A percentile compares a stretch with the other conserved stretches of the same genome.
These are phyloP conservation scores for Micronycteris hirsuta DNA, from an alignment of 2,113 vertebrate species.

Conservation along the genomic window DNA sequence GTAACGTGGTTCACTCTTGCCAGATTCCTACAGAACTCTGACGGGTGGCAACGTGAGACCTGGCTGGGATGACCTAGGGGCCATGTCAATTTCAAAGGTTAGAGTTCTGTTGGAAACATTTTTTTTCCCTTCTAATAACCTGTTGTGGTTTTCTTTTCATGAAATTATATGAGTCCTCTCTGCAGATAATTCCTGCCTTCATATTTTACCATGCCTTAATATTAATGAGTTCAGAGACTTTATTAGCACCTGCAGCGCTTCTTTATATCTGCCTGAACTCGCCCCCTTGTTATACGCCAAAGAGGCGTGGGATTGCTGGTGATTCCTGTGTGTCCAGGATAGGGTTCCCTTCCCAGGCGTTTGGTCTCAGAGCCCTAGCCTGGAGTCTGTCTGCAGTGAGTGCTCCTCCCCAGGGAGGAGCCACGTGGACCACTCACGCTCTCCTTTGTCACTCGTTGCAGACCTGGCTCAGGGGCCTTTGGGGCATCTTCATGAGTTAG, in stretches of 20 bases:
- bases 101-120: neutral
- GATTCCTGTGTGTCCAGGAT: neutral
- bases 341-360: neutral
- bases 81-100: neutral
- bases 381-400: neutral
- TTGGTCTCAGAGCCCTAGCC: neutral
- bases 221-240: neutral
- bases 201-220: neutral
- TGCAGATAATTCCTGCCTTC: neutral
- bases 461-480: neutral
- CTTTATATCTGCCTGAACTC: neutral
- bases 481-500: neutral
- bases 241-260: neutral
- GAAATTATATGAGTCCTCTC: neutral
- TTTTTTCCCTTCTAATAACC: neutral
- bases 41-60: neutral
- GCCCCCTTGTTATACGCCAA: neutral
- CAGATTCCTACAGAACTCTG: neutral
- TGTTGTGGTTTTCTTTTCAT: neutral
- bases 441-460: neutral
- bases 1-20: fast-evolving
- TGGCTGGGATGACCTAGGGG: neutral
- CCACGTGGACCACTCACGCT: neutral
- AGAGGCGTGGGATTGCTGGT: neutral
- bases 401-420: neutral